phyloP scores from a whole-genome alignment of 2,888 invertebrate species.

The Spodoptera exigua region DNA sequence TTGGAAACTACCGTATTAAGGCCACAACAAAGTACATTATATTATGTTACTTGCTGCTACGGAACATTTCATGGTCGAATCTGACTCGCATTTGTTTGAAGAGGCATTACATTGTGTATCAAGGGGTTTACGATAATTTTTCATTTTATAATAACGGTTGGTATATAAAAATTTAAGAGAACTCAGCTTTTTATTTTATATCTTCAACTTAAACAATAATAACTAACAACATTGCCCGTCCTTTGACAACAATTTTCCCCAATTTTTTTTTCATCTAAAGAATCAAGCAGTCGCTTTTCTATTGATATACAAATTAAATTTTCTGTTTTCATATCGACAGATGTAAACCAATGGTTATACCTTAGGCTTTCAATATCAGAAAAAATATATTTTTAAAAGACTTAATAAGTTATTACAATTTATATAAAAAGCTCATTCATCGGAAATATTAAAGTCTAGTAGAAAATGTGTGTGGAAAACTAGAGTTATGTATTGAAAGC shows the following conservation, averaged over 20 bases:
- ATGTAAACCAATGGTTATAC: neutral
- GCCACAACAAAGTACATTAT: too few species aligned
- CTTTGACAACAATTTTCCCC: constrained; percentile 15
- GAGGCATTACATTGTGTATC: neutral
- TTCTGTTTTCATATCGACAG: neutral
- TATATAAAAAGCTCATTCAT: too few species aligned
- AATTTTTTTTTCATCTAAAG: constrained; percentile 5
- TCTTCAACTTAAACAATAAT: constrained; percentile 2
- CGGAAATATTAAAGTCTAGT: too few species aligned
- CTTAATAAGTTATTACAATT: too few species aligned
- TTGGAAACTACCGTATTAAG: too few species aligned
- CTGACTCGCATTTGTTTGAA: too few species aligned
- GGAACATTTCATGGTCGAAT: too few species aligned
- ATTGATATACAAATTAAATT: neutral
- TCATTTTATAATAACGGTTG: neutral
- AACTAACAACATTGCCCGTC: constrained; percentile 16
- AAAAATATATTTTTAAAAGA: too few species aligned
- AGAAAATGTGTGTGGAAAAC: too few species aligned
- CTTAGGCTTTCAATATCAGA: too few species aligned
- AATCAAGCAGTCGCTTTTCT: neutral
- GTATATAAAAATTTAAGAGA: neutral
- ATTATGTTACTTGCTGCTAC: too few species aligned
- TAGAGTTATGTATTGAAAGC: too few species aligned
- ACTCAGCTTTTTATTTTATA: constrained; percentile 14
- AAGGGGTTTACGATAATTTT: neutral